Evolutionary conservation across 1,140 invertebrate genomes (phyloP), one percentile per base, ranked within the genome.

Genomic region (Pseudomyrmex pallidus): DNA sequence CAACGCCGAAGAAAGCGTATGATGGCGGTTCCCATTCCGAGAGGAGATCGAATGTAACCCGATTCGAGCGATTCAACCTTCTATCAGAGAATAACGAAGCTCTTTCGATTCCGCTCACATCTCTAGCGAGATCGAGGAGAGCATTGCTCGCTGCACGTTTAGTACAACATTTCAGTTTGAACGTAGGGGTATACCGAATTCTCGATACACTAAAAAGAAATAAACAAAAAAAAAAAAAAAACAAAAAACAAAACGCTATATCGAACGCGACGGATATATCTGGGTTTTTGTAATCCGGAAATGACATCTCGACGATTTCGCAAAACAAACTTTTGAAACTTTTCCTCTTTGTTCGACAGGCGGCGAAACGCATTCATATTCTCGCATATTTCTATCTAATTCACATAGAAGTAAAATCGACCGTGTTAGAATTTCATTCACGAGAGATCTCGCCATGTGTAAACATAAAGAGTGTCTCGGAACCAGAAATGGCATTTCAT

Each of bases 91-190:
- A 35, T 85, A 85, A 85, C 84, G 84, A 83, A 70, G 80, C 66
- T 54, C 59, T 85, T 72, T 77, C 82, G 70, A 85, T 85, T 83
- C 82, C 66, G 46, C 25, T 64, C 82, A 22, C 84, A 76, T 83
- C 52, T 67, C 44, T 22, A 22, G 35, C 44, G 46, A 52, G 35
- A 44, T 50, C 70, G 57, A 46, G 17, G 13, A 64, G 67, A 50
- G 59, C 44, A 52, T 62, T 54, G 35, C 56, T 13, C 48, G 54
- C 74, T 44, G 56, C 13, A 63, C 63, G 59, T 64, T 85, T 74
- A 48, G 46, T 54, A 52, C 50, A 63, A 74, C 70, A 22, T 85
- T 82, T 83, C 54, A 72, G 22, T 66, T 54, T 62, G 70, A 48
- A 70, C 57, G 50, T 25, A 25, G 25, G 25, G 25, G 25, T 76